Evolutionary conservation across 2,888 invertebrate genomes (phyloP).

Genomic region (Lepidochitona cinerea): DNA sequence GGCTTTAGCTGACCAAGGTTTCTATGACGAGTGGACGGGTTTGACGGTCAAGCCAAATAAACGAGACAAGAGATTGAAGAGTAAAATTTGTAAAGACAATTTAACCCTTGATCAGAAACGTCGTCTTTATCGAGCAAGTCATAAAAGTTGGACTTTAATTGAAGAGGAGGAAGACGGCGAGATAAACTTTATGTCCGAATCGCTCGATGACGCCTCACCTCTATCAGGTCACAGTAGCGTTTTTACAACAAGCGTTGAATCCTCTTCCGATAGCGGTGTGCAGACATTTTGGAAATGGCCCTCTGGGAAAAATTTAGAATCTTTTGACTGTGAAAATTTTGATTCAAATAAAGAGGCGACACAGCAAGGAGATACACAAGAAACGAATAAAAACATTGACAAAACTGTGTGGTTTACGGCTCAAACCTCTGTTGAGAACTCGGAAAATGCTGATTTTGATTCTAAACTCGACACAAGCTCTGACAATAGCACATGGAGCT

Average conservation of each 20-base stretch:
- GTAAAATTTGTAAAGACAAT: not conserved
- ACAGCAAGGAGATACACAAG: too few species aligned
- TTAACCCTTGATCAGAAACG: not conserved
- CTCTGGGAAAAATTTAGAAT: too few species aligned
- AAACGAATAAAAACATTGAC: too few species aligned
- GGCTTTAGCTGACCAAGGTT: conserved; percentile 28
- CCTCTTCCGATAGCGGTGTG: not conserved
- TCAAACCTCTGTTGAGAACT: too few species aligned
- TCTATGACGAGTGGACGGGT: conserved; percentile 12
- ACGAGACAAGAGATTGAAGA: not conserved
- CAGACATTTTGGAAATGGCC: not conserved
- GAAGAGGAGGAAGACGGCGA: not conserved
- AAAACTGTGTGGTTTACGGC: too few species aligned
- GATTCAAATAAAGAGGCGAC: too few species aligned
- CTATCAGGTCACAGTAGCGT: not conserved
- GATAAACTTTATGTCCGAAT: not conserved
- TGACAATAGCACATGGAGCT: not conserved
- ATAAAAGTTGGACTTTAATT: not conserved
- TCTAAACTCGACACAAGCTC: too few species aligned
- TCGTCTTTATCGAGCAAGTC: not conserved
- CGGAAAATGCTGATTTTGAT: too few species aligned
- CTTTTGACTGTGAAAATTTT: too few species aligned
- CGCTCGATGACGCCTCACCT: not conserved
- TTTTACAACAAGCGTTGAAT: not conserved
- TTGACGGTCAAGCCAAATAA: not conserved